phyloP scores from a whole-genome alignment of 2,113 vertebrate genomes.

The Martes martes region DNA sequence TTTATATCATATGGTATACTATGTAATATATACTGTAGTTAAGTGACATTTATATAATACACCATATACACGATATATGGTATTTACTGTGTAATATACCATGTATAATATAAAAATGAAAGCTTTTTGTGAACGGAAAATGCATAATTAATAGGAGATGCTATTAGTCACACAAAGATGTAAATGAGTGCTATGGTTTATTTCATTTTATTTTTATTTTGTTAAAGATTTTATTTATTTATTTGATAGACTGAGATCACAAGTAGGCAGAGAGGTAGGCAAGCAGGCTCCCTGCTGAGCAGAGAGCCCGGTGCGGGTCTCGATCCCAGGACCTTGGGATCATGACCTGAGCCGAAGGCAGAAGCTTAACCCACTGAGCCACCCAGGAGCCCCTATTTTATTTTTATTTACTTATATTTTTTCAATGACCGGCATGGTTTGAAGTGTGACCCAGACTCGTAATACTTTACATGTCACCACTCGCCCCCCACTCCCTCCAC shows the following conservation, averaged over 20 bases:
- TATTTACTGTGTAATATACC: background rate
- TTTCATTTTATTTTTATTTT: background rate
- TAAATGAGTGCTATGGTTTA: background rate
- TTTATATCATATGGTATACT: background rate
- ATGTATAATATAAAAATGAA: background rate
- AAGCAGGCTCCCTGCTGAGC: too few relatives aligned
- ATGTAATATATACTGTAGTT: background rate
- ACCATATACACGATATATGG: background rate
- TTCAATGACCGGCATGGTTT: background rate
- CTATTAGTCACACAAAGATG: background rate
- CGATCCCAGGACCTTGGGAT: too few relatives aligned
- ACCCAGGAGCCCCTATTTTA: background rate
- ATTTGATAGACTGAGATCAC: too few relatives aligned
- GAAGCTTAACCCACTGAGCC: too few relatives aligned
- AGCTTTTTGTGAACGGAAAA: background rate
- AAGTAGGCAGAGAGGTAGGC: too few relatives aligned
- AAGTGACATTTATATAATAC: background rate
- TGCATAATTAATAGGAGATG: background rate
- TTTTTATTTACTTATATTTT: background rate
- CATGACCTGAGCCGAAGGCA: too few relatives aligned
- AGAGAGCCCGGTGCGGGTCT: too few relatives aligned
- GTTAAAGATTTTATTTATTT: too few relatives aligned
- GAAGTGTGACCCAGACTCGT: background rate
- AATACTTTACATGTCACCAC: background rate
- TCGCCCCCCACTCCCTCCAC: background rate